A percentile compares a stretch with the other conserved stretches of the same genome.
Evolutionary conservation across 2,888 invertebrate genomes (phyloP).

Genomic region (Scelioninae gen. 1): DNA sequence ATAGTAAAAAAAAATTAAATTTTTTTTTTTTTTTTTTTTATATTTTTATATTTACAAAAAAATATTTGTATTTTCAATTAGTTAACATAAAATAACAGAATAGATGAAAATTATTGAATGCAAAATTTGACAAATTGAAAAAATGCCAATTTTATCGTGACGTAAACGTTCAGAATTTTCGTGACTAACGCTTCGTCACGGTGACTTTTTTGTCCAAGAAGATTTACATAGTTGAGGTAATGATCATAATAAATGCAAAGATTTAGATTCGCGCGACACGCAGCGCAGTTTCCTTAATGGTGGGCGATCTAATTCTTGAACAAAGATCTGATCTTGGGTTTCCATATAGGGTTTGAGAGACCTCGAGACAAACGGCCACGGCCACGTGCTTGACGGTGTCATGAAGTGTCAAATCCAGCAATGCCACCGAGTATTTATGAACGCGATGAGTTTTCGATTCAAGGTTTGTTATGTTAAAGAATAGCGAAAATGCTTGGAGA

Average conservation of each 20-base stretch:
- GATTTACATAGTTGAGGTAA: conserved; percentile 40
- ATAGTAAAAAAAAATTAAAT: no score
- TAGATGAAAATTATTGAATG: no score
- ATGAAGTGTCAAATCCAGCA: conserved; percentile 57
- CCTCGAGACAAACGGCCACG: conserved; percentile 74
- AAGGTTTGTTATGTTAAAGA: no score
- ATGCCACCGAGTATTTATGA: conserved; percentile 58
- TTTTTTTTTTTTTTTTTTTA: no score
- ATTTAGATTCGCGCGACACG: conserved; percentile 17
- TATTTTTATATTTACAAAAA: no score
- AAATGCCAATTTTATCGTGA: background rate
- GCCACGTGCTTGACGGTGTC: conserved; percentile 70
- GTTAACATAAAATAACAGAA: no score
- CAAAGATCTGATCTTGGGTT: conserved; percentile 72
- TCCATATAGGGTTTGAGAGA: conserved; percentile 78
- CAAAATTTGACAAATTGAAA: background rate
- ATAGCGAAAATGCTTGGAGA: no score
- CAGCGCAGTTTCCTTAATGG: conserved; percentile 54
- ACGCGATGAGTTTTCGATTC: conserved; percentile 44
- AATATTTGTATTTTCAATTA: no score
- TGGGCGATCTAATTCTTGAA: conserved; percentile 66
- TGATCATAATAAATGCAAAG: conserved; percentile 28
- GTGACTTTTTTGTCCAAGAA: background rate
- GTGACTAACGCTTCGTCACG: conserved; percentile 39
- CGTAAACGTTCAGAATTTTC: background rate